Percentiles rank a stretch among this genome's conserved stretches.
These are phyloP conservation scores for Cynoglossus semilaevis DNA, from an alignment of 2,113 vertebrate genomes.

Conservation along the genomic window DNA sequence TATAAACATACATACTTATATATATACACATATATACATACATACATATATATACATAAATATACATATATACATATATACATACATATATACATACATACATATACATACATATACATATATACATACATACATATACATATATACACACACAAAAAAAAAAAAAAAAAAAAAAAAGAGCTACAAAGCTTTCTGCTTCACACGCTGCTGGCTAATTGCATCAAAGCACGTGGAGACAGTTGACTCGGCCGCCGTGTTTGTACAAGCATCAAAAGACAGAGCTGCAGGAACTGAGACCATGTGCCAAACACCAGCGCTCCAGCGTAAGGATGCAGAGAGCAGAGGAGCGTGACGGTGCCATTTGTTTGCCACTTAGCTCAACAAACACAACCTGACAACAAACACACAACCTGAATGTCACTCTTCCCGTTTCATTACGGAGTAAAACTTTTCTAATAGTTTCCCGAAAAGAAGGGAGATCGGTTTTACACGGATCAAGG, in stretches of 20 bases:
- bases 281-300: constrained; percentile 38
- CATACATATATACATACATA: no score
- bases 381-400: constrained; percentile 46
- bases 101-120: no score
- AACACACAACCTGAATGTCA: constrained; percentile 26
- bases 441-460: constrained; percentile 6
- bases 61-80: no score
- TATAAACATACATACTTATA: no score
- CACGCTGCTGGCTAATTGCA: constrained; percentile 72
- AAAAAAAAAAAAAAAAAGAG: constrained; percentile 40
- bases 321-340: constrained; percentile 35
- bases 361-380: constrained; percentile 37
- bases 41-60: no score
- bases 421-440: constrained; percentile 24
- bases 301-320: constrained; percentile 59
- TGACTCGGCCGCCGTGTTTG: constrained; percentile 57
- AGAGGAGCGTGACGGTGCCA: constrained; percentile 43
- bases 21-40: no score
- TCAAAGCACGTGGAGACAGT: constrained; percentile 66
- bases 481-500: not conserved
- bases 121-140: no score
- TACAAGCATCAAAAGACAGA: constrained; percentile 60
- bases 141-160: constrained; percentile 11
- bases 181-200: constrained; percentile 73
- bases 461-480: constrained; percentile 14